These are phyloP conservation scores for Lepas anatifera DNA, from an alignment of 2,888 invertebrate genomes.

Conservation along the genomic window DNA sequence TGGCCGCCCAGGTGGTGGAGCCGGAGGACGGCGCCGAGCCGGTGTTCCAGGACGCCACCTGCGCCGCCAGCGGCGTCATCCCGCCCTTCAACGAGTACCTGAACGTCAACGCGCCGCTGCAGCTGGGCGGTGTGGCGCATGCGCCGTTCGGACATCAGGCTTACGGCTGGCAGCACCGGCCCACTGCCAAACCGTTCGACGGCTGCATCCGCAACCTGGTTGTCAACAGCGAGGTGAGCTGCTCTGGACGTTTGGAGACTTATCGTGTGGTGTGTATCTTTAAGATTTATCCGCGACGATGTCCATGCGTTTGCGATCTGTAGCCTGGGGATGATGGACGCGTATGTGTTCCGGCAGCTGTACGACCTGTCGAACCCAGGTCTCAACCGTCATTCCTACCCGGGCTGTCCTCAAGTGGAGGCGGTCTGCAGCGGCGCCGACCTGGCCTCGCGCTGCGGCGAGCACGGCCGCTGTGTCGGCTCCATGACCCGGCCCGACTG, in stretches of 20 bases:
- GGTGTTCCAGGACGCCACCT: slow-evolving; percentile 75
- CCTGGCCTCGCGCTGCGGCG: slow-evolving; percentile 61
- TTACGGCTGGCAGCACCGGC: slow-evolving; percentile 83
- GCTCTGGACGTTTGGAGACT: no score
- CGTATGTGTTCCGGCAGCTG: no score
- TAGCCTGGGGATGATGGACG: no score
- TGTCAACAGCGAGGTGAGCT: slow-evolving; percentile 63
- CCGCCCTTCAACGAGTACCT: slow-evolving; percentile 92
- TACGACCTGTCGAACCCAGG: slow-evolving; percentile 94
- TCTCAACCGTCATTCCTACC: slow-evolving; percentile 61
- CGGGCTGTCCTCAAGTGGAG: slow-evolving; percentile 88
- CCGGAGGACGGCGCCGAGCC: slow-evolving; percentile 81
- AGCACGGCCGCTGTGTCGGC: slow-evolving; percentile 88
- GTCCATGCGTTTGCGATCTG: no score
- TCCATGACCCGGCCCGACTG: slow-evolving; percentile 60
- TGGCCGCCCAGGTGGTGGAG: slow-evolving; percentile 74
- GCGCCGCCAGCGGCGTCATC: slow-evolving; percentile 77
- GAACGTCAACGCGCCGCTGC: slow-evolving; percentile 88
- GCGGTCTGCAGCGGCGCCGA: slow-evolving; percentile 75
- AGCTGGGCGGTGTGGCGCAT: slow-evolving; percentile 84
- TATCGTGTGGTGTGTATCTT: no score
- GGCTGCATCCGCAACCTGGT: slow-evolving; percentile 93
- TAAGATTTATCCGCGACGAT: no score
- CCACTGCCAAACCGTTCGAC: slow-evolving; percentile 78
- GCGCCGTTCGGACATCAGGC: slow-evolving; percentile 70